A percentile compares a stretch with the other conserved stretches of the same genome.
phyloP scores from a whole-genome alignment of 2,113 vertebrate species.

The Rhizomys pruinosus region DNA sequence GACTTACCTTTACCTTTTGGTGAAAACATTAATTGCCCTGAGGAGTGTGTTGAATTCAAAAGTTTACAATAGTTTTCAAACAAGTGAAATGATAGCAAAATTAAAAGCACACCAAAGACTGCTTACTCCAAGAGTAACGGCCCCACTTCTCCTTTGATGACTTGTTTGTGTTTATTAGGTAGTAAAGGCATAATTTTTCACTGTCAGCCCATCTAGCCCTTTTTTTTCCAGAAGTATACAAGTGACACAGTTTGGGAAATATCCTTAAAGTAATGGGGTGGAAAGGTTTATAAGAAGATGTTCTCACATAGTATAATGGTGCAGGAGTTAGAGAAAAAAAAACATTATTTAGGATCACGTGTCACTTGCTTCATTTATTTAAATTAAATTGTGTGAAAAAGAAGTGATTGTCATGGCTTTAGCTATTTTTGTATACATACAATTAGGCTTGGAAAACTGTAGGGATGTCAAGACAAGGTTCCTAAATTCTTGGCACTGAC shows the following conservation, averaged over 20 bases:
- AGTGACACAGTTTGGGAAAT: neutral
- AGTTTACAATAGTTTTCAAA: neutral
- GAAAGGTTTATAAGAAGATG: neutral
- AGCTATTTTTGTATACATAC: neutral
- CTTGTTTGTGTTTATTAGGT: neutral
- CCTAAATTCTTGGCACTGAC: neutral
- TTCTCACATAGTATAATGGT: neutral
- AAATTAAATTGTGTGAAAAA: neutral
- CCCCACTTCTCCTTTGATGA: neutral
- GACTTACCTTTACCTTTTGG: neutral
- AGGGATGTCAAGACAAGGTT: neutral
- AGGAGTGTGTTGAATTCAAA: neutral
- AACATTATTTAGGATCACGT: neutral
- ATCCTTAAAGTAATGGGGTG: neutral
- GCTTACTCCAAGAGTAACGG: neutral
- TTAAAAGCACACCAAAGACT: neutral
- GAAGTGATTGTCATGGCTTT: neutral
- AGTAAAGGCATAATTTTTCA: neutral
- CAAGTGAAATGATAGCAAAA: neutral
- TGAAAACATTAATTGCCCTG: neutral
- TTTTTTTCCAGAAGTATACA: neutral
- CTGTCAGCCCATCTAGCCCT: neutral
- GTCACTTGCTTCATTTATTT: neutral
- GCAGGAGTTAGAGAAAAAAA: neutral
- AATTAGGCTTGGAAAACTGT: neutral